These are phyloP conservation scores for Prenolepis imparis DNA, from an alignment of 2,888 invertebrate species.

Conservation along the genomic window DNA sequence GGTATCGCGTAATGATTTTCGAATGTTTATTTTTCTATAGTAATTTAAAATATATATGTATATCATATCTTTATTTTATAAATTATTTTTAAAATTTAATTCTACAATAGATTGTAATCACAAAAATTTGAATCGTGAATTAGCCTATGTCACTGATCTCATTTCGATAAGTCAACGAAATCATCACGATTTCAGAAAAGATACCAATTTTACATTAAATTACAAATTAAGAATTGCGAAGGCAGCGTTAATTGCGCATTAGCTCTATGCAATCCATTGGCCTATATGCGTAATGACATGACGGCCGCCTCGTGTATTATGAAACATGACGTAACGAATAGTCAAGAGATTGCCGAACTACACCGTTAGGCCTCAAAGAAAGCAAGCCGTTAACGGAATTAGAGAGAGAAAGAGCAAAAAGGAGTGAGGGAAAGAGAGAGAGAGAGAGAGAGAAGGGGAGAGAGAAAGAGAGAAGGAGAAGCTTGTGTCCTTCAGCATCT, in stretches of 20 bases:
- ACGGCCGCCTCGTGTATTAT: conserved; percentile 48
- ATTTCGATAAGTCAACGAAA: not conserved
- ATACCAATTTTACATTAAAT: conserved; percentile 16
- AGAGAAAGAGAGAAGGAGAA: not conserved
- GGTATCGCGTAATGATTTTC: not conserved
- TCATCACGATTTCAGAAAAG: conserved; percentile 14
- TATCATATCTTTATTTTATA: too few species aligned
- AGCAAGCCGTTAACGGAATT: conserved; percentile 67
- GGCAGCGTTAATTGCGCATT: conserved; percentile 38
- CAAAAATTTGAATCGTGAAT: not conserved
- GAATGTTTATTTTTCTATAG: not conserved
- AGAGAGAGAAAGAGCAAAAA: conserved; percentile 19
- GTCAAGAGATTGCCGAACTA: conserved; percentile 50
- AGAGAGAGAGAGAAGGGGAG: not conserved
- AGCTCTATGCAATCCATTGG: conserved; percentile 46
- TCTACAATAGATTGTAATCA: not conserved
- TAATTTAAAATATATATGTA: not conserved
- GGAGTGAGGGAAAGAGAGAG: conserved; percentile 6
- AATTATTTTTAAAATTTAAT: not conserved
- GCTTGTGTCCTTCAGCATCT: conserved; percentile 36
- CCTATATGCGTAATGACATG: conserved; percentile 56
- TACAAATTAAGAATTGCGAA: conserved; percentile 36
- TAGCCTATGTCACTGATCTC: not conserved
- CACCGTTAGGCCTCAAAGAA: conserved; percentile 68
- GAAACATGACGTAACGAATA: conserved; percentile 65